Conservation (phyloP, 2,888 invertebrate genomes). For the Hypsopygia costalis region DNA sequence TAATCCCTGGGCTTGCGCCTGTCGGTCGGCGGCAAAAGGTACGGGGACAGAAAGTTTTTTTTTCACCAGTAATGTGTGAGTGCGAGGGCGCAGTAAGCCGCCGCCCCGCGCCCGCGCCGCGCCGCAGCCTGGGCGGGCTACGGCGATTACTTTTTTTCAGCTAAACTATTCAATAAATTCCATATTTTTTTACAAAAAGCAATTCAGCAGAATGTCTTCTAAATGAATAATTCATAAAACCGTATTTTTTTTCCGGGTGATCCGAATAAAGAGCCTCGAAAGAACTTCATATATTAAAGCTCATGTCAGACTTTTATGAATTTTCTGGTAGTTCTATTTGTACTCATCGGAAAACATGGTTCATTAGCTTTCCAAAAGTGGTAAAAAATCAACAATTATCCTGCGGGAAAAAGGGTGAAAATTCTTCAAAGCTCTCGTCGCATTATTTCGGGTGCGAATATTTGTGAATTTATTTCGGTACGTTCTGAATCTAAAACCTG, state of each 20-base stretch:
- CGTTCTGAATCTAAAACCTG: slow-evolving; percentile 20
- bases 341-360: slow-evolving; percentile 31
- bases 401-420: slow-evolving; percentile 28
- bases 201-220: slow-evolving; percentile 15
- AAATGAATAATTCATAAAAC: slow-evolving; percentile 40
- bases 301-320: slow-evolving; percentile 6
- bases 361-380: slow-evolving; percentile 21
- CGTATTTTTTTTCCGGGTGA: slow-evolving; percentile 19
- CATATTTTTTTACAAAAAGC: slow-evolving; percentile 29
- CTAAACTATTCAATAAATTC: slow-evolving; percentile 15
- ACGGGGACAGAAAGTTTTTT: slow-evolving; percentile 41
- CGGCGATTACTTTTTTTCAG: slow-evolving; percentile 20
- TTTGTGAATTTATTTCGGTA: slow-evolving; percentile 54
- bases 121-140: slow-evolving; percentile 51
- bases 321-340: slow-evolving; percentile 24
- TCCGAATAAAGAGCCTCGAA: slow-evolving; percentile 18
- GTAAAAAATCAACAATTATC: slow-evolving; percentile 23
- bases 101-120: slow-evolving; percentile 47
- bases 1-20: slow-evolving; percentile 63
- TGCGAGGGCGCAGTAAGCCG: slow-evolving; percentile 46
- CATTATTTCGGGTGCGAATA: slow-evolving; percentile 32
- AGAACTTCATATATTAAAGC: slow-evolving; percentile 21
- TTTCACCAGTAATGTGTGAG: slow-evolving; percentile 38
- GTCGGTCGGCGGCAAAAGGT: slow-evolving; percentile 39
- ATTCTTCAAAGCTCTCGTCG: slow-evolving; percentile 33